Percentiles rank a stretch among this genome's conserved stretches.
phyloP scores from a whole-genome alignment of 2,888 invertebrate species.

The Trachelus tabidus region DNA sequence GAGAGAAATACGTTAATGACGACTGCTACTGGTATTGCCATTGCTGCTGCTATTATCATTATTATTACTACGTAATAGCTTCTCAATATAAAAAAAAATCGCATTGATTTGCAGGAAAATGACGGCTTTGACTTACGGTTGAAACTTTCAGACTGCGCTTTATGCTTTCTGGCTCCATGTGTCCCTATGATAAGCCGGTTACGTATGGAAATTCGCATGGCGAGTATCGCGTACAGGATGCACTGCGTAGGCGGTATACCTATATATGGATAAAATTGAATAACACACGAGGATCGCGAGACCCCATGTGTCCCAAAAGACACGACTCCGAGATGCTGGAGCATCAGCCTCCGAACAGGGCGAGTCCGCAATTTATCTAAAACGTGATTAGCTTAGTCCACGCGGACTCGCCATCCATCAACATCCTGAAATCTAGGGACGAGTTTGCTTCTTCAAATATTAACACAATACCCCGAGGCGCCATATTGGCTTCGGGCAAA shows the following conservation, averaged over 20 bases:
- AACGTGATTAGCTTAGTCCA: slow-evolving; percentile 30
- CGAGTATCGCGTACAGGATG: not conserved
- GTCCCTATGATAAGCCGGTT: not conserved
- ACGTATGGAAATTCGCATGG: not conserved
- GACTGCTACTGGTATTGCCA: not conserved
- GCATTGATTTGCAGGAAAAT: not conserved
- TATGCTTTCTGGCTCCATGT: not conserved
- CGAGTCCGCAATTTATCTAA: slow-evolving; percentile 21
- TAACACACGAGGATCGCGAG: not conserved
- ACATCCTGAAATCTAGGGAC: slow-evolving; percentile 11
- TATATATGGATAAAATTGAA: not conserved
- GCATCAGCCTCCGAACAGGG: not conserved
- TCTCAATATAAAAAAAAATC: not conserved
- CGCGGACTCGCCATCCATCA: slow-evolving; percentile 1
- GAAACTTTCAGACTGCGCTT: not conserved
- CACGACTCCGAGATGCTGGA: not conserved
- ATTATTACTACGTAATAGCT: too few relatives aligned
- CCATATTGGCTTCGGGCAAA: not conserved
- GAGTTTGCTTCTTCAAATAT: slow-evolving; percentile 32
- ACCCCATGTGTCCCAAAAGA: not conserved
- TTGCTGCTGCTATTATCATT: too few relatives aligned
- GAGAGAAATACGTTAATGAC: not conserved
- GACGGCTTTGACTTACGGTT: not conserved
- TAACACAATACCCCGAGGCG: slow-evolving; percentile 29
- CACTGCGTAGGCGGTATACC: not conserved